Base-by-base conservation (phyloP, 1,140 invertebrate genomes). In the Tribolium madens region DNA sequence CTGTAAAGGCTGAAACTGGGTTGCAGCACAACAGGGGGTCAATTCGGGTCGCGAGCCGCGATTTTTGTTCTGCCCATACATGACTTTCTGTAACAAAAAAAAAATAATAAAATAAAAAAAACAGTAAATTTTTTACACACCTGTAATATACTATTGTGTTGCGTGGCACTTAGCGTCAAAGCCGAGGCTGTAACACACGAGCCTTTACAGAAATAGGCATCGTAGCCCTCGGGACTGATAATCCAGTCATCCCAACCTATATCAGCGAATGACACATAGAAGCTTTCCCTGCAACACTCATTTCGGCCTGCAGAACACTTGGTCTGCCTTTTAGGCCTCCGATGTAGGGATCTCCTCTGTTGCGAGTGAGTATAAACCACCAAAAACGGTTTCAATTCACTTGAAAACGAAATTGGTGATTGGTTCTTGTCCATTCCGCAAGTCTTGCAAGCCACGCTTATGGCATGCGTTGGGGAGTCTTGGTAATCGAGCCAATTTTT, bases 161-260 rank as follows among this genome's bases (percentile, higher is more conserved):
- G 88, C 31, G 90, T 91, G 2, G 89, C 89, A 69, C 89, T 90
- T 31, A 90, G 85, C 0, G 92, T 90, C 1, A 93, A 87, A 7
- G 92, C 91, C 0, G 91, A 89, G 2, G 92, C 91, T 0, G 91
- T 89, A 0, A 89, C 87, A 83, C 95, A 96, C 3, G 91, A 92
- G 0, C 95, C 95, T 31, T 91, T 92, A 80, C 95, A 96, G 86
- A 94, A 96, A 85, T 95, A 95, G 0, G 94, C 94, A 76, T 95
- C 89, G 84, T 96, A 96, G 0, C 92, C 93, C 7, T 87, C 88
- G 0, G 95, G 95, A 52, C 92, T 88, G 13, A 96, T 89, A 68
- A 97, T 95, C 93, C 94, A 96, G 84, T 95, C 92, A 79, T 92
- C 91, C 95, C 95, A 97, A 47, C 94, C 94, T 46, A 97, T 92